Evolutionary conservation across 1,140 invertebrate genomes (phyloP).

Genomic region (Procambarus virginalis): DNA sequence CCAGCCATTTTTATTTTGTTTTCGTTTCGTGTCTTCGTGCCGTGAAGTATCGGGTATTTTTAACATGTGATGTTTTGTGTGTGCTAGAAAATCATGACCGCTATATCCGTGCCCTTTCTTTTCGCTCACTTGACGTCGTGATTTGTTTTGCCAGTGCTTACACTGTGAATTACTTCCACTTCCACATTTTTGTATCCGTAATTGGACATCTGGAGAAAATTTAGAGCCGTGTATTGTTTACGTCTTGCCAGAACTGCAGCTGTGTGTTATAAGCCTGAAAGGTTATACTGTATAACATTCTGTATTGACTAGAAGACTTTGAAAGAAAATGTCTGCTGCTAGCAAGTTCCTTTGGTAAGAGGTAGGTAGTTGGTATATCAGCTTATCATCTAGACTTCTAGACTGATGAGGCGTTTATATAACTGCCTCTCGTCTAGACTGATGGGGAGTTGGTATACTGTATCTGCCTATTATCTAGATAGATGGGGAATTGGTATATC

Average conservation of each 20-base stretch:
- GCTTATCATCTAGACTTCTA: neutral
- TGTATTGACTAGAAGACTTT: neutral
- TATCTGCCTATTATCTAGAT: neutral
- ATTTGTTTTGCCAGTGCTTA: neutral
- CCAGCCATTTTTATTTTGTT: neutral
- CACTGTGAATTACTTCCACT: neutral
- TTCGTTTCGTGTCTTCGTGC: neutral
- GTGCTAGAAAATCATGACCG: neutral
- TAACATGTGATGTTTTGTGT: neutral
- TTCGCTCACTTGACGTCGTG: neutral
- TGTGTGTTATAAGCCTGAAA: neutral
- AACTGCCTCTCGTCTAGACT: neutral
- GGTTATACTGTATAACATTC: neutral
- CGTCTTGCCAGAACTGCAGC: slow-evolving; percentile 2
- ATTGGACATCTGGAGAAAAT: neutral
- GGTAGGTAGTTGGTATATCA: neutral
- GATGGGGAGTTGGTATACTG: neutral
- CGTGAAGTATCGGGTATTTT: neutral
- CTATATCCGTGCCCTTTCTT: neutral
- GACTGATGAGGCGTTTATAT: neutral
- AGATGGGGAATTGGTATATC: neutral
- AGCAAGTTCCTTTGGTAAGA: neutral
- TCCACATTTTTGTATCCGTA: neutral
- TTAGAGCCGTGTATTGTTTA: neutral
- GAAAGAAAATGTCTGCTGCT: neutral